Conservation (phyloP, 1,140 invertebrate genomes). For the Melipona quadrifasciata region DNA sequence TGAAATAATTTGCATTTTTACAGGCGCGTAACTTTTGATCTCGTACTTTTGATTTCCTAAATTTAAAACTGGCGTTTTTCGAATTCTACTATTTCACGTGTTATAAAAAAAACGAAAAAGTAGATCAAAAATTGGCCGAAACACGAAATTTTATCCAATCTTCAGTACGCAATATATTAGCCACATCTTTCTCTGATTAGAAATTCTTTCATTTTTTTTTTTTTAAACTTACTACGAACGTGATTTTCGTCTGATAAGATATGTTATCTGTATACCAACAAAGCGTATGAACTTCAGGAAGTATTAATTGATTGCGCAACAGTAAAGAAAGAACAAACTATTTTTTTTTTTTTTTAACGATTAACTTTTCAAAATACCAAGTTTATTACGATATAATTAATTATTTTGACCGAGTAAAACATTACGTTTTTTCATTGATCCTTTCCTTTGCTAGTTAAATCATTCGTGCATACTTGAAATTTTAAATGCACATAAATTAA, state of each 20-base stretch:
- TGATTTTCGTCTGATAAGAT: slow-evolving; percentile 22
- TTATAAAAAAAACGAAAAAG: background rate
- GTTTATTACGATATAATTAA: no score
- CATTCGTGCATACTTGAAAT: background rate
- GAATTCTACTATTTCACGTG: background rate
- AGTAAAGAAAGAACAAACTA: no score
- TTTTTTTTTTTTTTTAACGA: no score
- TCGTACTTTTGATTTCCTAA: background rate
- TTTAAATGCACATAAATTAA: background rate
- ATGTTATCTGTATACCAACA: no score
- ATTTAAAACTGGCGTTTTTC: background rate
- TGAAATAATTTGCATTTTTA: background rate
- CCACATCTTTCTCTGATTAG: background rate
- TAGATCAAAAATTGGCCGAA: background rate
- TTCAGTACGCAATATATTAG: background rate
- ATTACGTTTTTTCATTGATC: no score
- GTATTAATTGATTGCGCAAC: no score
- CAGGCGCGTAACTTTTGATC: background rate
- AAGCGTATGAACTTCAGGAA: no score
- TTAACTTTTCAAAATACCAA: no score
- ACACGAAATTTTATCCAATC: background rate
- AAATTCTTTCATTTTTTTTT: background rate
- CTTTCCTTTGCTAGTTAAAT: no score
- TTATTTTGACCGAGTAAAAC: no score
- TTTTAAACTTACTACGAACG: background rate